Conservation (phyloP, 2,113 vertebrate genomes). For the Leptosomus discolor region DNA sequence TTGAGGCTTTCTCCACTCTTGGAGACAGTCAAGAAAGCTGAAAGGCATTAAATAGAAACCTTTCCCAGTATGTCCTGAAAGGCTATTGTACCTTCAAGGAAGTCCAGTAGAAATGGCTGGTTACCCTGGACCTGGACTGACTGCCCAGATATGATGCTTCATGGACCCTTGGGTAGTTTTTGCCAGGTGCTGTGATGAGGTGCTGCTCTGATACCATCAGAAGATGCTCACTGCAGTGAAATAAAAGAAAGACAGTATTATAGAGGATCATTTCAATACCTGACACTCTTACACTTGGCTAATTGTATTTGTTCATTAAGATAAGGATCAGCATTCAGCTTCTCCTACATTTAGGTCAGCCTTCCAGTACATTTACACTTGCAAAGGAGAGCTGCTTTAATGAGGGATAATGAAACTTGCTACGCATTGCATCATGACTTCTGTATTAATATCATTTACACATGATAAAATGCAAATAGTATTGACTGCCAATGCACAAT, state of each 20-base stretch:
- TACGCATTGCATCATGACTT: slow-evolving; percentile 38
- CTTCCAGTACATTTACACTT: slow-evolving; percentile 66
- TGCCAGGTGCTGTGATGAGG: neutral
- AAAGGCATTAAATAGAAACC: neutral
- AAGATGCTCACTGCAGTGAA: slow-evolving; percentile 1
- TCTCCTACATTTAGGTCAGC: slow-evolving; percentile 55
- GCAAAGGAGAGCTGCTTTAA: slow-evolving; percentile 58
- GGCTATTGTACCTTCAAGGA: neutral
- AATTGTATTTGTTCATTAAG: slow-evolving; percentile 64
- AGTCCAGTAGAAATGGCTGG: neutral
- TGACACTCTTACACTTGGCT: slow-evolving; percentile 55
- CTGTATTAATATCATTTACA: slow-evolving; percentile 47
- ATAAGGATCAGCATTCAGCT: slow-evolving; percentile 60
- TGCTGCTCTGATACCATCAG: slow-evolving; percentile 30
- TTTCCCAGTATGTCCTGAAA: neutral
- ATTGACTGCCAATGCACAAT: slow-evolving; percentile 26
- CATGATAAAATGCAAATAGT: slow-evolving; percentile 64
- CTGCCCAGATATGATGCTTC: neutral
- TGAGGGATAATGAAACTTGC: slow-evolving; percentile 49
- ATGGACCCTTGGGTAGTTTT: neutral
- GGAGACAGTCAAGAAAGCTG: neutral
- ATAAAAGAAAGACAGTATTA: slow-evolving; percentile 55
- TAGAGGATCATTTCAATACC: slow-evolving; percentile 49
- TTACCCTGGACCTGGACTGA: neutral
- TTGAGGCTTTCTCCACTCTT: neutral